Percentiles rank a stretch among this genome's conserved stretches.
Evolutionary conservation across 2,797 vertebrate species (phyloP).

Genomic region (Tokudaia tokunoshimensis): DNA sequence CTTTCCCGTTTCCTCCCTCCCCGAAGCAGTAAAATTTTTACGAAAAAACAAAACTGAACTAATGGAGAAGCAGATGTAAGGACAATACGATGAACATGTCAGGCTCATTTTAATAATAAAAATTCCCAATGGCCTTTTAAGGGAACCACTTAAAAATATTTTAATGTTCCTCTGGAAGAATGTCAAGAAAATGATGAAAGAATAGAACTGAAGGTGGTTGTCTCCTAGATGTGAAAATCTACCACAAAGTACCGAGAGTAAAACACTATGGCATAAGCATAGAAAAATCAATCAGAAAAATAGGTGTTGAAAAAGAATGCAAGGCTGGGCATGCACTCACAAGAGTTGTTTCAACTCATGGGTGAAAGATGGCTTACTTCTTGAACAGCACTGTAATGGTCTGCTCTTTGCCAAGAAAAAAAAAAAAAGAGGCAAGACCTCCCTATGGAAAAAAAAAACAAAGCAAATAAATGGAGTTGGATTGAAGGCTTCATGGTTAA

Average conservation of each 20-base stretch:
- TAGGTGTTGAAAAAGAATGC: neutral
- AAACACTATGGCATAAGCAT: neutral
- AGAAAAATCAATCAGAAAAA: constrained; percentile 25
- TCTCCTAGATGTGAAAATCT: constrained; percentile 40
- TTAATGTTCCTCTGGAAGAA: constrained; percentile 39
- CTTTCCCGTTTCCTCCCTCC: no score
- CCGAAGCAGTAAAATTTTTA: constrained; percentile 45
- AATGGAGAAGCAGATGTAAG: neutral
- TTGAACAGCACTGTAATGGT: constrained; percentile 5
- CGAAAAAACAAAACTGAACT: constrained; percentile 41
- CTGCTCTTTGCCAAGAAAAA: constrained; percentile 40
- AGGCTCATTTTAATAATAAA: constrained; percentile 44
- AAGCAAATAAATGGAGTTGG: neutral
- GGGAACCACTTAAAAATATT: constrained; percentile 60
- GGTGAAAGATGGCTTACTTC: neutral
- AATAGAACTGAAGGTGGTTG: neutral
- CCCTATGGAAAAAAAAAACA: neutral
- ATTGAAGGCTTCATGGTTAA: neutral
- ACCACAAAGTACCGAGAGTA: neutral
- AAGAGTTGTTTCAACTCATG: constrained; percentile 11
- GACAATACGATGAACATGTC: constrained; percentile 41
- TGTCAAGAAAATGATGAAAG: constrained; percentile 37
- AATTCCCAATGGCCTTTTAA: constrained; percentile 41
- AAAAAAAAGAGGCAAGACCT: constrained; percentile 30
- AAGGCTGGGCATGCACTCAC: neutral